Evolutionary conservation across 2,113 vertebrate species (phyloP).

Genomic region (Asarcornis scutulata): DNA sequence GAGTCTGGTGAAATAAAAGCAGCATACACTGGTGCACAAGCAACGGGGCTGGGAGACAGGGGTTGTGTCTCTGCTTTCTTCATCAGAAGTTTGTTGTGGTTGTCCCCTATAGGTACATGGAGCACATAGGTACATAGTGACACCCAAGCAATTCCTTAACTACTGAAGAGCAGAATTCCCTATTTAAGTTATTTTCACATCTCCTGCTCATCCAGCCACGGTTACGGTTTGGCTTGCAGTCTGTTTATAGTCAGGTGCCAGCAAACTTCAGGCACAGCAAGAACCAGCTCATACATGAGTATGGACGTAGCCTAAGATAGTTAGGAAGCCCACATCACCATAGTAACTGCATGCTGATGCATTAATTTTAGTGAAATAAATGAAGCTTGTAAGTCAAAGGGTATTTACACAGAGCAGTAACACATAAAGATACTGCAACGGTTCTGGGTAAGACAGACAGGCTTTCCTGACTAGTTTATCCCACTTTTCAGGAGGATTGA

Average conservation of each 20-base stretch:
- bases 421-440: background rate
- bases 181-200: background rate
- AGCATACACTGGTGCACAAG: background rate
- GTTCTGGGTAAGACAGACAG: background rate
- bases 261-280: slow-evolving; percentile 2
- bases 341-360: slow-evolving; percentile 35
- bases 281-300: background rate
- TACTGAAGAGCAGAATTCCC: background rate
- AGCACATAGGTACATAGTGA: background rate
- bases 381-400: slow-evolving; percentile 15
- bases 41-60: background rate
- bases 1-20: background rate
- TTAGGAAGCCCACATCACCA: slow-evolving; percentile 10
- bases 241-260: background rate
- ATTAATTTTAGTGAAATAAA: slow-evolving; percentile 40
- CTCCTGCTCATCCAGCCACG: background rate
- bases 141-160: background rate
- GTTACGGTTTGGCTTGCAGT: background rate
- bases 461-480: background rate
- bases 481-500: background rate
- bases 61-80: background rate
- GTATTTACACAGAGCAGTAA: background rate
- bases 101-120: background rate
- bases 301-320: slow-evolving; percentile 6
- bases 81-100: background rate